These are phyloP conservation scores for Octodonta nipae DNA, from an alignment of 2,888 invertebrate species.

Conservation along the genomic window DNA sequence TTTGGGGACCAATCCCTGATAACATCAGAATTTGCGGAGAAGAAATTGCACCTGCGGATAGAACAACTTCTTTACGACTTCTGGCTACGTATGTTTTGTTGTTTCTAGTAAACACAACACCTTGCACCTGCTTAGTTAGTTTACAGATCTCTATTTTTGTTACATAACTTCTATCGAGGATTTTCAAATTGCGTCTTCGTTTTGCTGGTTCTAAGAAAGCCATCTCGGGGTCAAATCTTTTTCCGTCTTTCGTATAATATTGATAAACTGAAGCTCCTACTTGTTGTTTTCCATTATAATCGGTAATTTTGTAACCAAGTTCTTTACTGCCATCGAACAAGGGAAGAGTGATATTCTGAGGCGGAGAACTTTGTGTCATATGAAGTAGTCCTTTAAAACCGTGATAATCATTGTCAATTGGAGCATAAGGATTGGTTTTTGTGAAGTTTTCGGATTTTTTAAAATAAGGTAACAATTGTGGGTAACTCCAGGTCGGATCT, in stretches of 20 bases:
- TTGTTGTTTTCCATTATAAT: conserved; percentile 50
- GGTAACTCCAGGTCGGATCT: conserved; percentile 39
- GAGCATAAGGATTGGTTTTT: conserved; percentile 5
- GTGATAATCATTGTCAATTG: conserved; percentile 7
- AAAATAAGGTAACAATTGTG: conserved; percentile 39
- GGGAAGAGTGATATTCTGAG: conserved; percentile 20
- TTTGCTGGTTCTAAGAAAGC: conserved; percentile 59
- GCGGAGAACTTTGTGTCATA: too few species aligned
- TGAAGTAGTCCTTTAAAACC: conserved; percentile 9
- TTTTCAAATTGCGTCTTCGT: conserved; percentile 49
- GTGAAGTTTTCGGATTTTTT: conserved; percentile 8
- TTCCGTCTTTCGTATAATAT: conserved; percentile 52
- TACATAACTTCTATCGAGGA: conserved; percentile 54
- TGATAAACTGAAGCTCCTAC: conserved; percentile 54
- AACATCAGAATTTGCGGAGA: conserved; percentile 72
- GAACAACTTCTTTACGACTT: conserved; percentile 58
- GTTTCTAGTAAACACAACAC: conserved; percentile 53
- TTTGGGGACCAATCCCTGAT: conserved; percentile 60
- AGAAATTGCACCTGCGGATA: conserved; percentile 65
- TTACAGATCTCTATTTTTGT: conserved; percentile 48
- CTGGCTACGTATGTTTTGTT: conserved; percentile 37
- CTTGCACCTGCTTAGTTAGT: conserved; percentile 42
- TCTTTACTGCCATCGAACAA: conserved; percentile 53
- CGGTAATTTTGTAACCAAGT: conserved; percentile 52
- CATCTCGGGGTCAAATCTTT: conserved; percentile 60